Evolutionary conservation across 2,888 invertebrate species (phyloP), one percentile per base, ranked within the genome.

Genomic region (Barypeithes pellucidus): DNA sequence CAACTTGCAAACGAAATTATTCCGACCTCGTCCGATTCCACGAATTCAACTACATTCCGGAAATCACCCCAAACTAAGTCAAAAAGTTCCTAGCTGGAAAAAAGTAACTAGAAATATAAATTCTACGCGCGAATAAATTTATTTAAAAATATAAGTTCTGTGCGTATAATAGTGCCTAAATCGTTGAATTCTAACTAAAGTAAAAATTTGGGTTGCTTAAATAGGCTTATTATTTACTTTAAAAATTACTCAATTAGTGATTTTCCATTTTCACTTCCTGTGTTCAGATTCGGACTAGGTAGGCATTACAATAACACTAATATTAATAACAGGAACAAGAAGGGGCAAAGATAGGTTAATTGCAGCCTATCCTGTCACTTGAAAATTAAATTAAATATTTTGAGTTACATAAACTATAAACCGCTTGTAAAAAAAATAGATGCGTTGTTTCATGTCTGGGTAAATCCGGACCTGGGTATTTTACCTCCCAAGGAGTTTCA

Each of bases 1-100:
- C 62, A 76, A 81, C 81, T 78, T 81, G 81, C 74, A 67, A 52
- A 54, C 54, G 54, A 54, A 33, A 33, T n/a, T n/a, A 50, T 54
- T 54, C 3, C 54, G 54, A 54, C 2, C 16, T 9, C 24, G 1
- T 29, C 54, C 54, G 33, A 54, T 54, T 54, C 54, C 33, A 54
- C 54, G 54, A 50, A 54, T 22, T 67, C 73, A 70, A 72, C 73
- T 65, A 65, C 74, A 60, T 70, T 75, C 78, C 79, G 79, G 79
- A 79, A 78, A 79, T 77, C 67, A 73, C 74, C 52, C 12, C 12
- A 20, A 20, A n/a, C 36, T 24, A 5, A 20, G 12, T 3, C 12
- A 63, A 16, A 16, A 50, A 52, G 24, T 22, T 63, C 47, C 24
- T 24, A 47, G 18, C 24, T n/a, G 18, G 7, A 24, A 24, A 7